Conservation (phyloP, 2,113 vertebrate species). For the Setophaga petechia region DNA sequence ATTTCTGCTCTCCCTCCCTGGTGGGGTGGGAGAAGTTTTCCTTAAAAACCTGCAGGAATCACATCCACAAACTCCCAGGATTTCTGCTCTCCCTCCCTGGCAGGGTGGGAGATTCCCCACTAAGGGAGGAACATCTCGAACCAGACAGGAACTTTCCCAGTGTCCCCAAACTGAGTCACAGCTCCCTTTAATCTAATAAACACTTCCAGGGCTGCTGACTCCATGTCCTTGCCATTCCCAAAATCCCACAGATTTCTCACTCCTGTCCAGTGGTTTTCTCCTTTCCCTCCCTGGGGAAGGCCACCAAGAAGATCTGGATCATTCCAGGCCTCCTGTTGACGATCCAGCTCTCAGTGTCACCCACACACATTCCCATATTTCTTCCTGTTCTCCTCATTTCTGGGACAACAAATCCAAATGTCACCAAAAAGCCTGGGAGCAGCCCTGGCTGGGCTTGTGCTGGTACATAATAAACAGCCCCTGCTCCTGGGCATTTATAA, state of each 20-base stretch:
- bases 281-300: not conserved
- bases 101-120: not conserved
- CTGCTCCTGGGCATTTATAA: not conserved
- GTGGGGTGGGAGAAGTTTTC: not conserved
- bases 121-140: not conserved
- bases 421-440: not conserved
- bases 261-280: accelerated
- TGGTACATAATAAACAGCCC: not conserved
- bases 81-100: not conserved
- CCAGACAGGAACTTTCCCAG: not conserved
- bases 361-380: not conserved
- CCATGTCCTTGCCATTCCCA: not conserved
- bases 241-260: not conserved
- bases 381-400: not conserved
- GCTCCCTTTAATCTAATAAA: not conserved
- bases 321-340: not conserved
- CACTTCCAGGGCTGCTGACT: not conserved
- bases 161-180: not conserved
- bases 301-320: not conserved
- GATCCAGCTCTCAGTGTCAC: not conserved
- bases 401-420: not conserved
- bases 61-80: no score
- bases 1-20: not conserved
- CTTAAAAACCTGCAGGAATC: not conserved
- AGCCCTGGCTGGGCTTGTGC: accelerated